phyloP scores from a whole-genome alignment of 1,140 invertebrate genomes.

The Elysia chlorotica region DNA sequence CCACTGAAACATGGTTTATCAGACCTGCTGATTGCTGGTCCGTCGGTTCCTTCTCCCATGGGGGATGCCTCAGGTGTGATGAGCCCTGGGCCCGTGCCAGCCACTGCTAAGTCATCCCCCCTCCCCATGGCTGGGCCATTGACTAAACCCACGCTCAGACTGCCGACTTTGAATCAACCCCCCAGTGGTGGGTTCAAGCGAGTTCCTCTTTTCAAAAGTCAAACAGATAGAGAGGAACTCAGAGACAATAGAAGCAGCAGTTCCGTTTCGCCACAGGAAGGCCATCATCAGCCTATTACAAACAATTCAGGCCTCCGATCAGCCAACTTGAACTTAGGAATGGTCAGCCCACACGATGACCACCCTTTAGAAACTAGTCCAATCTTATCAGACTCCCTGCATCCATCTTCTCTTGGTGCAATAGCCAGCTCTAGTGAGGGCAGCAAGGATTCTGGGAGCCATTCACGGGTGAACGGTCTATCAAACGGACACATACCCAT shows the following conservation, averaged over 20 bases:
- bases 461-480: conserved; percentile 13
- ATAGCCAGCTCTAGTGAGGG: conserved; percentile 19
- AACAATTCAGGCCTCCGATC: neutral
- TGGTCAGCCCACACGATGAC: neutral
- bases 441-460: conserved; percentile 17
- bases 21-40: no score
- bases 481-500: conserved; percentile 19
- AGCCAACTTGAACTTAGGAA: neutral
- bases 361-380: conserved; percentile 13
- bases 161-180: conserved; percentile 10
- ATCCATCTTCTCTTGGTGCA: conserved; percentile 7
- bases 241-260: no score
- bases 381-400: neutral
- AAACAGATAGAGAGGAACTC: neutral
- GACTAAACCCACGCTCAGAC: conserved; percentile 4
- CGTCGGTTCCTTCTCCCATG: no score
- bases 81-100: neutral
- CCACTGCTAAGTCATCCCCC: neutral
- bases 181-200: neutral
- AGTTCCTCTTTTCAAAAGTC: neutral
- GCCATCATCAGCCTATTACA: neutral
- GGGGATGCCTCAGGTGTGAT: no score
- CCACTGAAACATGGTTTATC: neutral
- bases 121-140: neutral
- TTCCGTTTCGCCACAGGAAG: neutral